These are phyloP conservation scores for Ormyrus rosae DNA, from an alignment of 2,888 invertebrate species.

Conservation along the genomic window DNA sequence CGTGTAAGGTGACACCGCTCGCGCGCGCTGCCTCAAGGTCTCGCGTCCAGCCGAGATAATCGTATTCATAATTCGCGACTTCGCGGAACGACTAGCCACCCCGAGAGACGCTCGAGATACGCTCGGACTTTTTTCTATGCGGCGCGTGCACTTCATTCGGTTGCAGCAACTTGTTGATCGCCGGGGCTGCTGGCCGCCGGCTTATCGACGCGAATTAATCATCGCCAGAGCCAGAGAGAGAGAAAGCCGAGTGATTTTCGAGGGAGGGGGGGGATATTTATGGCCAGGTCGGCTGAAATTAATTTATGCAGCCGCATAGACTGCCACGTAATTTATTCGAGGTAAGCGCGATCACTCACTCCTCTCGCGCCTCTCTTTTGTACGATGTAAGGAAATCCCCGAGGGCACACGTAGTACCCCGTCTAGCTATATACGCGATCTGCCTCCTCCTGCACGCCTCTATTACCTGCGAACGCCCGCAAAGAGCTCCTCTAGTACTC, in stretches of 20 bases:
- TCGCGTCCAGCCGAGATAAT: constrained; percentile 65
- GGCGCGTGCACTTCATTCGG: background rate
- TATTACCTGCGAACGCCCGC: background rate
- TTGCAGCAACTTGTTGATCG: constrained; percentile 11
- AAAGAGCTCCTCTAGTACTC: background rate
- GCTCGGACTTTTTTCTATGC: background rate
- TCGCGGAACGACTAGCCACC: constrained; percentile 65
- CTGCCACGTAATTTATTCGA: constrained; percentile 74
- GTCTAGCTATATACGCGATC: background rate
- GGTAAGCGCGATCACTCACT: constrained; percentile 72
- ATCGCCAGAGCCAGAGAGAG: background rate
- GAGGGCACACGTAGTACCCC: background rate
- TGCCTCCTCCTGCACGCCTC: background rate
- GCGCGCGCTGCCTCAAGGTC: constrained; percentile 67
- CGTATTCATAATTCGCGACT: constrained; percentile 72
- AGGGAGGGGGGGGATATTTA: constrained; percentile 67
- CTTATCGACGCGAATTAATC: constrained; percentile 39
- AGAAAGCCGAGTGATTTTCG: constrained; percentile 64
- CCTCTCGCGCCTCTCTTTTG: constrained; percentile 5
- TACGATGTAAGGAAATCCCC: constrained; percentile 38
- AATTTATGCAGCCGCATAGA: constrained; percentile 74
- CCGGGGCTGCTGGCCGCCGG: too few relatives aligned
- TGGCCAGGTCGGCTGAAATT: constrained; percentile 72
- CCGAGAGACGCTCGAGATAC: constrained; percentile 49
- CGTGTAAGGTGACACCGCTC: constrained; percentile 71